Base-by-base conservation (phyloP, 2,888 invertebrate genomes). In the Cantharis nigra region DNA sequence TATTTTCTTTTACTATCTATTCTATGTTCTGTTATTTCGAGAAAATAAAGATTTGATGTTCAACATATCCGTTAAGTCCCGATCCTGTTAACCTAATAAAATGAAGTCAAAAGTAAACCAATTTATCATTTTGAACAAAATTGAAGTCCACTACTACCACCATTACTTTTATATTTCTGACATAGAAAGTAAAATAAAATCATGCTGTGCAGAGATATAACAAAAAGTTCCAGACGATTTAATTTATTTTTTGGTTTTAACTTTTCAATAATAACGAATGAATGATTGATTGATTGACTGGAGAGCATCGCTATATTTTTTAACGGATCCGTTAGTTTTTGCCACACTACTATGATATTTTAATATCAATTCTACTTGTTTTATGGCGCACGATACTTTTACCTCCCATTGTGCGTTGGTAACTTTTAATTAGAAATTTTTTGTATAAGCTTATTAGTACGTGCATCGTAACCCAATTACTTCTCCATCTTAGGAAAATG, bases 251-350 rank as follows among this genome's bases (percentile, higher is more conserved):
- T 71, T n/a, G 28, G 13, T 30, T 28, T 62, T 63, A 64, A 71
- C 71, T 64, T 71, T 71, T 71, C 64, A 71, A 49, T 49, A 49
- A n/a, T 9, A 64, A 20, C 20, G 20, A 20, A 20, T 3, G 20
- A 20, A 14, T 71, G 64, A 71, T 71, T 71, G 71, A 71, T 71
- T 71, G 71, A 71, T 71, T 13, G 63, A 13, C 64, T 71, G 4
- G 28, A 49, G 49, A 49, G 49, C 49, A 64, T 71, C 30, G 64
- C 64, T 64, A 71, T 64, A 64, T 64, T 64, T 71, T 71, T 16
- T 30, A 49, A 5, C 64, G 62, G 64, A 71, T 71, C 64, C 63
- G 71, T 71, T 71, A 71, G 64, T 71, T 64, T 30, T 63, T 71
- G 26, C 64, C 63, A 26, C 64, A 20, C 11, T 63, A 7, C 26